Conservation (phyloP, 2,888 invertebrate species). For the Escarpia spicata region DNA sequence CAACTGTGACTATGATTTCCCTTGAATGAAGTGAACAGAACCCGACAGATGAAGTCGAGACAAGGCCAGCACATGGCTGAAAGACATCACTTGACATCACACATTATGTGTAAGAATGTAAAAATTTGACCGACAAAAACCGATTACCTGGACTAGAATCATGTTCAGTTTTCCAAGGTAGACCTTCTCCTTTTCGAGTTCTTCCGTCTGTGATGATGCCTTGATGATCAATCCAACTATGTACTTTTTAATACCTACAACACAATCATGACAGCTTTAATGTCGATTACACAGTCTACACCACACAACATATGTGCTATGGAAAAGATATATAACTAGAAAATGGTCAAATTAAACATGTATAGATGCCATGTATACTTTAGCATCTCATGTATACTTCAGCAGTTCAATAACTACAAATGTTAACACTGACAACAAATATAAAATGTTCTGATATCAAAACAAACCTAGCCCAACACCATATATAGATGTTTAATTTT, state of each 20-base stretch:
- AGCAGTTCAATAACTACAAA: not conserved
- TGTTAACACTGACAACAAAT: not conserved
- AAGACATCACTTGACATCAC: not conserved
- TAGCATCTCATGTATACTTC: not conserved
- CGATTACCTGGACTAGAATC: slow-evolving; percentile 90
- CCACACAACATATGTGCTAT: not conserved
- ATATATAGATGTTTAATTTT: too few relatives aligned
- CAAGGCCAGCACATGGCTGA: not conserved
- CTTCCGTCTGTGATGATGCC: slow-evolving; percentile 90
- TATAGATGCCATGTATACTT: not conserved
- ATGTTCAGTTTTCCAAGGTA: slow-evolving; percentile 98
- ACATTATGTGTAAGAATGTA: not conserved
- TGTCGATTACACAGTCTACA: slow-evolving; percentile 24
- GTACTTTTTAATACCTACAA: slow-evolving; percentile 93
- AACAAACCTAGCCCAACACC: not conserved
- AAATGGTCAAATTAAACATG: not conserved
- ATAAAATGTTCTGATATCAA: not conserved
- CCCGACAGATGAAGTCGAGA: too few relatives aligned
- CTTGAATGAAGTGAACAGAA: not conserved
- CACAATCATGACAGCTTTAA: slow-evolving; percentile 17
- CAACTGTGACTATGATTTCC: not conserved
- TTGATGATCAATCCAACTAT: slow-evolving; percentile 98
- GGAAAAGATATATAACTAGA: not conserved
- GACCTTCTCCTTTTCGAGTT: slow-evolving; percentile 91
- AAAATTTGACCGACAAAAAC: not conserved